Evolutionary conservation across 2,797 vertebrate genomes (phyloP).

Genomic region (Rousettus madagascariensis): DNA sequence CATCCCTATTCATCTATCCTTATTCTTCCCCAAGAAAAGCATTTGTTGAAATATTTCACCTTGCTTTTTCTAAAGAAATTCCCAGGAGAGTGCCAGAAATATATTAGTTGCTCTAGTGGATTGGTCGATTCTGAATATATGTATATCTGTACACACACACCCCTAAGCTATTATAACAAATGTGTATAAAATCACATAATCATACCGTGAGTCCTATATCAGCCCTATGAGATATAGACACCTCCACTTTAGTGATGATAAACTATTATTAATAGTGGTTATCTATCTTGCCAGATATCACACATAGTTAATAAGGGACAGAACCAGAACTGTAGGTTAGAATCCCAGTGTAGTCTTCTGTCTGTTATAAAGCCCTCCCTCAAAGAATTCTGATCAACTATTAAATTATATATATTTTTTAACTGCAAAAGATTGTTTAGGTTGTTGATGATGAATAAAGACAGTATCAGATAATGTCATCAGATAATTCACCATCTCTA

Average conservation of each 20-base stretch:
- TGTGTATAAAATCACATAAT: neutral
- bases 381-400: neutral
- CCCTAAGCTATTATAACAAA: neutral
- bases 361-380: neutral
- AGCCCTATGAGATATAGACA: neutral
- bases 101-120: neutral
- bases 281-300: neutral
- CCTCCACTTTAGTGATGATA: neutral
- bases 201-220: neutral
- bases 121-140: neutral
- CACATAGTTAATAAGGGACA: neutral
- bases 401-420: neutral
- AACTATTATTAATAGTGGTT: neutral
- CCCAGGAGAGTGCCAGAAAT: neutral
- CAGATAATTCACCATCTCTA: neutral
- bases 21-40: neutral
- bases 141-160: neutral
- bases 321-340: neutral
- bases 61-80: neutral
- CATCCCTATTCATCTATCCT: neutral
- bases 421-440: neutral
- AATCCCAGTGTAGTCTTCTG: neutral
- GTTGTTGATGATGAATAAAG: neutral
- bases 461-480: neutral
- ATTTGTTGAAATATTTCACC: slow-evolving; percentile 31